Base-by-base conservation (phyloP, 2,797 vertebrate species). In the Apodemus agrarius region DNA sequence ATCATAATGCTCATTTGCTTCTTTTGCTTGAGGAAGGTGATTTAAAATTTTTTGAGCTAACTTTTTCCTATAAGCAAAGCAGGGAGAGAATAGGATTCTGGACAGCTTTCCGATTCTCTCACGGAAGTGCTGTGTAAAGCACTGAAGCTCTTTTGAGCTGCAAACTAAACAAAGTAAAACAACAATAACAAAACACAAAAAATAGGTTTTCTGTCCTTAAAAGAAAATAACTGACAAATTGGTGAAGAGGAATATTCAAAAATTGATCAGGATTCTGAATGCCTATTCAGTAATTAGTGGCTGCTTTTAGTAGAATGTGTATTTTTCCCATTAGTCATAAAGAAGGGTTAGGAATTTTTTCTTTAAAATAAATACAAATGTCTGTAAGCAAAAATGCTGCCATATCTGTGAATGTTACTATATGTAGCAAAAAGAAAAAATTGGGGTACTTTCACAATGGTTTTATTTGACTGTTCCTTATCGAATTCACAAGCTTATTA, bases 61-160 rank as follows among this genome's bases (percentile, higher is more conserved):
- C 31, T 6, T 89, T 92, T 92, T 24, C 1, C 88, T 54, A 90
- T 92, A 54, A 96, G 89, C 81, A 88, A 92, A 94, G 86, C 94
- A 74, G 96, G 43, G 91, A 72, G 24, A 90, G 19, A 91, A 49
- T 10, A 81, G n/a, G 89, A 21, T 57, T 91, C 81, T 76, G 10
- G 16, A 1, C 7, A 96, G n/a, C 0, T 92, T 90, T 86, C 85
- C 82, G 40, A 75, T 57, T 88, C 8, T 90, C n/a, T 94, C 22
- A 59, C 74, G 43, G 63, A 94, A 83, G 0, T 88, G 17, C 6
- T 37, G 21, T 78, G 4, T 88, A 90, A 94, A 96, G 65, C 90
- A 31, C 2, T 79, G 22, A 80, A 93, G 22, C 3, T 82, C 24
- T 69, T 82, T 89, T 94, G 59, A 94, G 19, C 19, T 80, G 40